phyloP scores from a whole-genome alignment of 2,797 vertebrate genomes.

The Ataeniobius toweri region DNA sequence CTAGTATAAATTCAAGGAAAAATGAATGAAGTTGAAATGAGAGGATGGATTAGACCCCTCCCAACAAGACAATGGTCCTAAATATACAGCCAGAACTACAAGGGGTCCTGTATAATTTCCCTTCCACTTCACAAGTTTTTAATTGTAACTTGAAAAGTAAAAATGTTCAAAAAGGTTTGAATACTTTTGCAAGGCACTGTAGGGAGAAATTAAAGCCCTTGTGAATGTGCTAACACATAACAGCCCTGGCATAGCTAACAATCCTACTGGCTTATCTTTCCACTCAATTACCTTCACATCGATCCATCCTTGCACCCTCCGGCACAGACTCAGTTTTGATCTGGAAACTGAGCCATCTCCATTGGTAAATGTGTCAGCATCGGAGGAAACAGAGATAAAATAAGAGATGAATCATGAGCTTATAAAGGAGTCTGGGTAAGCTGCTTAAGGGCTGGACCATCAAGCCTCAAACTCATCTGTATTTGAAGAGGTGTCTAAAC shows the following conservation, averaged over 20 bases:
- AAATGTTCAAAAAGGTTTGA: too few species aligned
- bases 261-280: conserved; percentile 50
- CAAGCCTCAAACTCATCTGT: background rate
- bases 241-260: conserved; percentile 43
- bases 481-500: background rate
- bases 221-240: conserved; percentile 34
- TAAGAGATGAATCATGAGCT: conserved; percentile 42
- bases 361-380: conserved; percentile 24
- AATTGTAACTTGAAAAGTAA: too few species aligned
- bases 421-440: conserved; percentile 30
- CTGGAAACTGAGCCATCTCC: conserved; percentile 46
- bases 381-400: conserved; percentile 18
- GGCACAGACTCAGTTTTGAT: background rate
- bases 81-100: background rate
- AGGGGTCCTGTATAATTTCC: too few species aligned
- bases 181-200: too few species aligned
- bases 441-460: background rate
- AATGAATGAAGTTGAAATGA: background rate
- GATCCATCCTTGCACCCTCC: background rate
- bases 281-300: conserved; percentile 1
- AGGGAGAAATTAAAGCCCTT: conserved; percentile 23
- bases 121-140: too few species aligned
- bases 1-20: background rate
- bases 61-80: background rate
- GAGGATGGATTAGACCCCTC: background rate